Percentiles rank a stretch among this genome's conserved stretches.
phyloP scores from a whole-genome alignment of 2,888 invertebrate genomes.

The Saturnia pavonia region DNA sequence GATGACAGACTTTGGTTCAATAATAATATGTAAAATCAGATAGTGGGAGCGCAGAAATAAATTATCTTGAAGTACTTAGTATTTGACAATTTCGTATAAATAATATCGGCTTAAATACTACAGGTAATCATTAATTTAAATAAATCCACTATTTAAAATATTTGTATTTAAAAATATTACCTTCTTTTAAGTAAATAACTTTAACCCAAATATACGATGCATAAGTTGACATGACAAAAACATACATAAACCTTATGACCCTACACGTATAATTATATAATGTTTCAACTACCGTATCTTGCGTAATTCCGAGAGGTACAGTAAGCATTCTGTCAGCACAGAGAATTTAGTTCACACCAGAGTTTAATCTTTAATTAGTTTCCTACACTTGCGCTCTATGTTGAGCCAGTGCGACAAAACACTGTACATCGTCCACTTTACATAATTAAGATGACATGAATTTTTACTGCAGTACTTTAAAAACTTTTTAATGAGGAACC shows the following conservation, averaged over 20 bases:
- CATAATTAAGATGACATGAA: neutral
- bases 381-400: constrained; percentile 23
- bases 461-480: neutral
- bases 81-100: too few species aligned
- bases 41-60: too few species aligned
- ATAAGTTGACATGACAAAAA: neutral
- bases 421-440: neutral
- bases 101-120: too few species aligned
- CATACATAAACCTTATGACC: constrained; percentile 22
- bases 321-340: constrained; percentile 35
- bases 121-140: too few species aligned
- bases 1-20: neutral
- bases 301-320: constrained; percentile 35
- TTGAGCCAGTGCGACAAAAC: neutral
- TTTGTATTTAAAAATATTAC: neutral
- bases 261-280: constrained; percentile 36
- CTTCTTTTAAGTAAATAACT: neutral
- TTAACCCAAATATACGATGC: neutral
- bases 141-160: too few species aligned
- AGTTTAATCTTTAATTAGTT: constrained; percentile 42
- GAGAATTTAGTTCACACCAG: constrained; percentile 34
- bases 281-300: constrained; percentile 41
- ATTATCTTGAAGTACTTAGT: too few species aligned
- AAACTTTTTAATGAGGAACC: neutral
- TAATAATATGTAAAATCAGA: neutral